Evolutionary conservation across 2,797 vertebrate genomes (phyloP).

Genomic region (Rhyacichthys aspro): DNA sequence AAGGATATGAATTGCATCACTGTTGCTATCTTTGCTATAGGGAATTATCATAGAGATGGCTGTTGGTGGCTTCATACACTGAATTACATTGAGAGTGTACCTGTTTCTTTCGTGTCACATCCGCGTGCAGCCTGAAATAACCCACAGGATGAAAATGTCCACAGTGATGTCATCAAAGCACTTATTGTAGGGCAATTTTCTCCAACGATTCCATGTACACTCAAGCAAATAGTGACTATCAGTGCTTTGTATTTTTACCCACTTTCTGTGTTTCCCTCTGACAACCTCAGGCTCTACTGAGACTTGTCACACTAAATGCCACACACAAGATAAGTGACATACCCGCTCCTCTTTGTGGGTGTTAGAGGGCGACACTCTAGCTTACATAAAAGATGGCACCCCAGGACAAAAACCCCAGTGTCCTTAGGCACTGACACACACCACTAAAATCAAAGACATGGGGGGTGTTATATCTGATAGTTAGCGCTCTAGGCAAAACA

Average conservation of each 20-base stretch:
- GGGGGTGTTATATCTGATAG: slow-evolving; percentile 75
- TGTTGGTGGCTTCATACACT: slow-evolving; percentile 63
- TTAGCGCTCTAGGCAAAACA: slow-evolving; percentile 69
- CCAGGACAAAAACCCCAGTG: slow-evolving; percentile 36
- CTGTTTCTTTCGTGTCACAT: slow-evolving; percentile 41
- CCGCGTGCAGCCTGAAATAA: slow-evolving; percentile 41
- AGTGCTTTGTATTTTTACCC: slow-evolving; percentile 15
- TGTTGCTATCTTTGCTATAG: slow-evolving; percentile 70
- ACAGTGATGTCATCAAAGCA: slow-evolving; percentile 52
- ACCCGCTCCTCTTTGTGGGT: slow-evolving; percentile 48
- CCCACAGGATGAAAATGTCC: slow-evolving; percentile 46
- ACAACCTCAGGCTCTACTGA: slow-evolving; percentile 58
- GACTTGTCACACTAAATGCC: slow-evolving; percentile 62
- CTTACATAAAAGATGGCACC: slow-evolving; percentile 52
- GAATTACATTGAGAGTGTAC: slow-evolving; percentile 56
- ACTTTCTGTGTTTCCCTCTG: slow-evolving; percentile 4
- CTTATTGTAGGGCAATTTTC: slow-evolving; percentile 41
- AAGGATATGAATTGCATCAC: slow-evolving; percentile 77
- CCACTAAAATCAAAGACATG: slow-evolving; percentile 62
- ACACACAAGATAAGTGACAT: slow-evolving; percentile 64
- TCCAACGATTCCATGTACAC: slow-evolving; percentile 53
- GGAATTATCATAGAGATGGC: slow-evolving; percentile 81
- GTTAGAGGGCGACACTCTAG: slow-evolving; percentile 45
- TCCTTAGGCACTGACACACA: slow-evolving; percentile 58
- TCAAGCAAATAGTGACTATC: slow-evolving; percentile 62